A percentile compares a stretch with the other conserved stretches of the same genome.
phyloP scores from a whole-genome alignment of 2,113 vertebrate genomes.

The Naja naja region DNA sequence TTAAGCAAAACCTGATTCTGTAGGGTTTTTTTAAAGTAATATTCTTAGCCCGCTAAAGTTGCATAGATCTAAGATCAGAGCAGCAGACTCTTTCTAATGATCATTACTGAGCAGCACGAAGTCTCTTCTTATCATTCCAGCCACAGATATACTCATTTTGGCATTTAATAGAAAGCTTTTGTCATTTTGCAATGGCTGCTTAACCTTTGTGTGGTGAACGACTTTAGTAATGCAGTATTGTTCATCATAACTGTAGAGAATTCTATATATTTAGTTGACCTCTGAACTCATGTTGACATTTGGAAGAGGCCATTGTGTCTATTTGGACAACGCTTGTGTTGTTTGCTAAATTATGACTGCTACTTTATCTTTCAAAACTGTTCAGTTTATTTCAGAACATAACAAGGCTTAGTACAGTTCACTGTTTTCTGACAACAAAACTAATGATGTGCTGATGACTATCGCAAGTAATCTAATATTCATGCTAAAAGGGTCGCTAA shows the following conservation, averaged over 20 bases:
- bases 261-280: background rate
- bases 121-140: slow-evolving; percentile 36
- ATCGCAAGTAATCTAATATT: slow-evolving; percentile 17
- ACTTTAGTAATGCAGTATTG: background rate
- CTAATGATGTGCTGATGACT: slow-evolving; percentile 3
- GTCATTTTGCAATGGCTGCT: slow-evolving; percentile 21
- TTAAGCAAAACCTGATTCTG: slow-evolving; percentile 15
- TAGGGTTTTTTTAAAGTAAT: slow-evolving; percentile 5
- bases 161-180: slow-evolving; percentile 49
- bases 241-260: slow-evolving; percentile 17
- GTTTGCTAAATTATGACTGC: background rate
- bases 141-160: slow-evolving; percentile 34
- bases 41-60: background rate
- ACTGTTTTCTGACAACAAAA: slow-evolving; percentile 15
- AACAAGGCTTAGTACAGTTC: background rate
- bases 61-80: slow-evolving; percentile 19
- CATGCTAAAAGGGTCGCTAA: background rate
- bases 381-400: background rate
- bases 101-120: slow-evolving; percentile 41
- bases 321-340: background rate
- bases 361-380: background rate
- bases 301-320: background rate
- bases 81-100: slow-evolving; percentile 32
- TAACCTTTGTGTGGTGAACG: background rate
- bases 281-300: slow-evolving; percentile 22